Conservation (phyloP, 2,888 invertebrate species). For the Aricia artaxerxes region DNA sequence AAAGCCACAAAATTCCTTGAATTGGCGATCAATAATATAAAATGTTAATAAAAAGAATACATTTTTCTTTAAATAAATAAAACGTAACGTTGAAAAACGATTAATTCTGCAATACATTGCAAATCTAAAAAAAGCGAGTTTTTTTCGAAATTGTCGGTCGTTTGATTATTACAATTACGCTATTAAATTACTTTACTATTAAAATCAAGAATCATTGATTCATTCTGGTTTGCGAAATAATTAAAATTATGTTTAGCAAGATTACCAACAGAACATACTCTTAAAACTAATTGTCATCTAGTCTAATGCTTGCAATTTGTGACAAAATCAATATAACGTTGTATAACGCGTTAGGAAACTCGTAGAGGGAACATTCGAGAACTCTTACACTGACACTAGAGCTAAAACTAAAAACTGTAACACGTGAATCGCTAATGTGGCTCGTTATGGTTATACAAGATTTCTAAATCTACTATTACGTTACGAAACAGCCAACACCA, state of each 20-base stretch:
- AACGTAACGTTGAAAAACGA: neutral
- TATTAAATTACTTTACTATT: neutral
- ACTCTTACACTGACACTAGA: conserved; percentile 20
- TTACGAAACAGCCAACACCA: conserved; percentile 26
- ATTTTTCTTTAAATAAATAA: neutral
- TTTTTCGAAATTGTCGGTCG: neutral
- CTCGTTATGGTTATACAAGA: conserved; percentile 30
- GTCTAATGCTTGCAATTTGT: neutral
- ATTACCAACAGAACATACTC: neutral
- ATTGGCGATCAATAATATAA: neutral
- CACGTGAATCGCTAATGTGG: conserved; percentile 26
- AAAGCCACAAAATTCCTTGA: conserved; percentile 30
- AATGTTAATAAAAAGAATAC: neutral
- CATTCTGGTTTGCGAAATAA: neutral
- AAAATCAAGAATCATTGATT: too few species aligned
- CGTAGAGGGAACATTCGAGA: conserved; percentile 27
- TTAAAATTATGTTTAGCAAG: neutral
- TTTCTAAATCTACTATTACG: conserved; percentile 31
- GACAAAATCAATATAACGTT: neutral
- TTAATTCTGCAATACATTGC: neutral
- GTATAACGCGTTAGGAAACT: neutral
- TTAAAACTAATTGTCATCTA: neutral
- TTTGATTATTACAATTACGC: neutral
- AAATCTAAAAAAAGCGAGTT: neutral
- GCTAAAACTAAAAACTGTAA: conserved; percentile 29